Conservation (phyloP, 2,113 vertebrate species). For the Semicossyphus pulcher region DNA sequence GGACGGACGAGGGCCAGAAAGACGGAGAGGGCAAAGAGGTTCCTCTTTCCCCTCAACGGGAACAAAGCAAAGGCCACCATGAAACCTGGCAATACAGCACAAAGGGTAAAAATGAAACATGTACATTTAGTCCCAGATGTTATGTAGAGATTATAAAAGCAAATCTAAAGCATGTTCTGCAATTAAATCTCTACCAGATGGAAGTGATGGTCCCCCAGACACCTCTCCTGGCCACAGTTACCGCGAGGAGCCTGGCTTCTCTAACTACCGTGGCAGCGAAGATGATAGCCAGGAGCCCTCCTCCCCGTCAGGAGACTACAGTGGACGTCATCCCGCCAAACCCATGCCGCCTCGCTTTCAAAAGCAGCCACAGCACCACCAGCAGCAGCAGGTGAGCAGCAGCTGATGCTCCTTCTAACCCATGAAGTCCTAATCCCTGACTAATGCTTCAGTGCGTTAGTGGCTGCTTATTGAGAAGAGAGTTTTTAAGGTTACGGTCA, state of each 20-base stretch:
- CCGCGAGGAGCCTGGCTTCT: conserved; percentile 83
- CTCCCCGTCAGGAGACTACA: conserved; percentile 89
- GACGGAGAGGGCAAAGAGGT: conserved; percentile 79
- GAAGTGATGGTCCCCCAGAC: conserved; percentile 76
- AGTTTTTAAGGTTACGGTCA: background rate
- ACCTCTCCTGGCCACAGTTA: conserved; percentile 80
- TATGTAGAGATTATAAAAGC: background rate
- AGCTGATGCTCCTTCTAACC: background rate
- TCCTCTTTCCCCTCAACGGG: conserved; percentile 79
- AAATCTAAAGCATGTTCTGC: background rate
- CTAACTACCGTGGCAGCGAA: conserved; percentile 85
- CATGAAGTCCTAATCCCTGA: conserved; percentile 19
- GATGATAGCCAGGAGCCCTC: conserved; percentile 87
- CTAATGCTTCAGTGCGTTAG: conserved; percentile 9
- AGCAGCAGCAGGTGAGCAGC: conserved; percentile 69
- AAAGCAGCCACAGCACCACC: conserved; percentile 88
- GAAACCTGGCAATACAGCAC: conserved; percentile 84
- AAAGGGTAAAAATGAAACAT: conserved; percentile 83
- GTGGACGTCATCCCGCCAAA: conserved; percentile 87
- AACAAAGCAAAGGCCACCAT: conserved; percentile 76
- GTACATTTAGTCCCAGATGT: background rate
- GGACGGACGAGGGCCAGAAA: conserved; percentile 82
- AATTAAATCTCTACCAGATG: conserved; percentile 51
- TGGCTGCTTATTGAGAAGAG: background rate
- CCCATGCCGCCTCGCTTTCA: conserved; percentile 93